Conservation (phyloP, 53 echinoderm and acorn worm genomes). For the Actinopyga echinites region DNA sequence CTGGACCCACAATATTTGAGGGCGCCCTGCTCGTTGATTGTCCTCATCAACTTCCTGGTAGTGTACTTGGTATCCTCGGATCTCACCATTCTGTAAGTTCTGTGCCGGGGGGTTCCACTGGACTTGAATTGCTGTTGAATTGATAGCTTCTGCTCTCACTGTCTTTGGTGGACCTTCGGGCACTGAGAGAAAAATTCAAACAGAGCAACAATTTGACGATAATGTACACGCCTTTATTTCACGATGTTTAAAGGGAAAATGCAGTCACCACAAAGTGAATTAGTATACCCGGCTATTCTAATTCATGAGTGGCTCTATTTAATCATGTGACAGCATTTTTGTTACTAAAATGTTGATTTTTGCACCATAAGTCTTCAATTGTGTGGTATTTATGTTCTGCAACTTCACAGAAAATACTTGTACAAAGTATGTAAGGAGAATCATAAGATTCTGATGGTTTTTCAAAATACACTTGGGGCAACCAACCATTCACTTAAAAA, state of each 20-base stretch:
- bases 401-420: too few relatives aligned
- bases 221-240: background rate
- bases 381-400: too few relatives aligned
- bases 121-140: slow-evolving; percentile 82
- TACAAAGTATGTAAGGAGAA: too few relatives aligned
- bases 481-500: too few relatives aligned
- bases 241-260: background rate
- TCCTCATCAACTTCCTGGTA: slow-evolving; percentile 67
- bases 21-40: slow-evolving; percentile 51
- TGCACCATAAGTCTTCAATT: too few relatives aligned
- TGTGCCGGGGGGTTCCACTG: slow-evolving; percentile 72
- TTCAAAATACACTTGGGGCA: too few relatives aligned
- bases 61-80: slow-evolving; percentile 89
- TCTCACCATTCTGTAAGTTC: slow-evolving; percentile 77
- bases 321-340: too few relatives aligned
- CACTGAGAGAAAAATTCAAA: slow-evolving; percentile 44
- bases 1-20: slow-evolving; percentile 49
- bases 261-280: too few relatives aligned
- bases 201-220: background rate
- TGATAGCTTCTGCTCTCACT: slow-evolving; percentile 74
- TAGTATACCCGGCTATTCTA: too few relatives aligned
- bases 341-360: too few relatives aligned
- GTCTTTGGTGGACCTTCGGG: slow-evolving; percentile 87
- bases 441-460: too few relatives aligned
- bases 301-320: too few relatives aligned